phyloP scores from a whole-genome alignment of 2,888 invertebrate genomes.

The Philaethria dido region DNA sequence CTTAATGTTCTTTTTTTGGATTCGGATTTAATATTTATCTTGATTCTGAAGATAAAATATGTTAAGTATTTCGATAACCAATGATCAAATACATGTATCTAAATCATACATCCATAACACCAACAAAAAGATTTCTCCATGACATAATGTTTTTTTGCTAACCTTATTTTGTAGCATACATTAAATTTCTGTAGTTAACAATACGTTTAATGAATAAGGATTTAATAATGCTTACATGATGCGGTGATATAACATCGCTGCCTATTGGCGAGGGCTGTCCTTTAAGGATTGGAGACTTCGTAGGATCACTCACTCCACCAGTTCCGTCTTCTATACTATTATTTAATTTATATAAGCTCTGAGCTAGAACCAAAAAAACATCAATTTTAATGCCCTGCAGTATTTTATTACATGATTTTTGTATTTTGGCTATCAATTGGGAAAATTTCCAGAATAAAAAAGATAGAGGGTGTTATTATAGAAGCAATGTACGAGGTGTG shows the following conservation, averaged over 20 bases:
- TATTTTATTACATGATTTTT: neutral
- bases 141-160: too few relatives aligned
- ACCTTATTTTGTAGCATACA: too few relatives aligned
- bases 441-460: too few relatives aligned
- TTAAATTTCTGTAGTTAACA: neutral
- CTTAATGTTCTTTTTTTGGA: too few relatives aligned
- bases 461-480: too few relatives aligned
- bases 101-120: too few relatives aligned
- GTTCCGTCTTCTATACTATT: slow-evolving; percentile 67
- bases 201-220: neutral
- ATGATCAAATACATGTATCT: neutral
- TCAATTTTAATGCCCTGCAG: neutral
- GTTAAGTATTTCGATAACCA: neutral
- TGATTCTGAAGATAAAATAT: too few relatives aligned
- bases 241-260: slow-evolving; percentile 79
- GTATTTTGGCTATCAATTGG: too few relatives aligned
- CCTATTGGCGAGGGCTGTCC: slow-evolving; percentile 75
- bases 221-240: slow-evolving; percentile 58
- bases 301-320: slow-evolving; percentile 58
- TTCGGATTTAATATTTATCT: too few relatives aligned
- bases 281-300: slow-evolving; percentile 71
- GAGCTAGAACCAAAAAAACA: slow-evolving; percentile 63
- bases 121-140: too few relatives aligned
- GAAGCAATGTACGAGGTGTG: too few relatives aligned
- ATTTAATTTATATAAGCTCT: slow-evolving; percentile 80